phyloP scores from a whole-genome alignment of 2,888 invertebrate genomes.

The Podabrus alpinus region DNA sequence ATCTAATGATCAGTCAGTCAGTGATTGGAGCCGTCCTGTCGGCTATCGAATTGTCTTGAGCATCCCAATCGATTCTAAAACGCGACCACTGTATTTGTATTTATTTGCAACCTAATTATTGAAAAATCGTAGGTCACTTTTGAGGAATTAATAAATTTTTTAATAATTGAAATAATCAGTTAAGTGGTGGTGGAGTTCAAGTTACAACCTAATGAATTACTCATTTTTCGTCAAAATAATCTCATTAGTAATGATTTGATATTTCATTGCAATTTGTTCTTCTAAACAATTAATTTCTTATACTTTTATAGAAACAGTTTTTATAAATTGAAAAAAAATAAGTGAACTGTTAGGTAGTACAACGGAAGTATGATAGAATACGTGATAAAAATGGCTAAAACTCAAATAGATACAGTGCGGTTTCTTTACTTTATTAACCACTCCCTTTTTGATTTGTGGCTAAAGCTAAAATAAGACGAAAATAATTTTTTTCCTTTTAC shows the following conservation, averaged over 20 bases:
- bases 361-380: neutral
- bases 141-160: neutral
- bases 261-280: neutral
- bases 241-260: neutral
- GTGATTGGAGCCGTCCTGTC: slow-evolving; percentile 34
- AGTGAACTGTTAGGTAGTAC: neutral
- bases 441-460: neutral
- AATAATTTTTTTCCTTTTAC: neutral
- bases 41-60: slow-evolving; percentile 32
- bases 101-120: slow-evolving; percentile 8
- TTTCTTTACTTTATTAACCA: neutral
- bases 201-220: neutral
- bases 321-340: neutral
- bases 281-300: neutral
- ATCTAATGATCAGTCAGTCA: slow-evolving; percentile 28
- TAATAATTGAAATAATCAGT: neutral
- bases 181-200: too few species aligned
- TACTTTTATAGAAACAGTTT: neutral
- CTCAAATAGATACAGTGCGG: neutral
- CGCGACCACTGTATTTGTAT: slow-evolving; percentile 10
- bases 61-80: slow-evolving; percentile 32
- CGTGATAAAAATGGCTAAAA: neutral
- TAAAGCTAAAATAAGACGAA: neutral
- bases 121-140: neutral
- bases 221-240: neutral